Base-by-base conservation (phyloP, 2,888 invertebrate species). In the Smittia aterrima region DNA sequence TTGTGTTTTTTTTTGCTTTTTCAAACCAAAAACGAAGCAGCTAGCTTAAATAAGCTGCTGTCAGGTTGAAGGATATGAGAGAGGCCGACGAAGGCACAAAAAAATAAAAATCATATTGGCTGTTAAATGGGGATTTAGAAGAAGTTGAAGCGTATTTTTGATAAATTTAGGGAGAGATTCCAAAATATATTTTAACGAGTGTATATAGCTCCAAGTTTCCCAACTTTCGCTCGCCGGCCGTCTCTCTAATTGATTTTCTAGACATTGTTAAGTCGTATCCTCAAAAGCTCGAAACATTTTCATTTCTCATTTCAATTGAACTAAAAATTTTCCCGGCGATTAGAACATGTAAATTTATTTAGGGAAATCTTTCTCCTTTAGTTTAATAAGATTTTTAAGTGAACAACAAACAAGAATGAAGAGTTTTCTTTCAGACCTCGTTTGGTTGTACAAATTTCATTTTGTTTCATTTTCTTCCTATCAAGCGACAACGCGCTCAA, bases 61-160 rank as follows among this genome's bases (percentile, higher is more conserved):
- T n/a, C n/a, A n/a, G 32, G 2, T 47, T n/a, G 16, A 47, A 11
- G 47, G n/a, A 47, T 6, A 47, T 3, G 13, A 16, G 47, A 47
- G 47, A 47, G 16, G 16, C 47, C 58, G 22, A 58, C 25, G 53
- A 40, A 62, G 72, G 72, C 72, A 40, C 72, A 72, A 72, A 71
- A 70, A 58, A 22, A 58, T 7, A 22, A 20, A 20, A 20, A 72
- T 22, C 72, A 58, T 20, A 70, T 72, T 72, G 72, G 72, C 72
- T 72, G 72, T 72, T 62, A 54, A 72, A 62, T 38, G 58, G 70
- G 41, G 18, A 58, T 18, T 18, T 27, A 24, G 24, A 41, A 16
- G 40, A 68, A 68, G 18, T 66, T 32, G 47, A 54, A 71, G 53
- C 58, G 40, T 72, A 72, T 72, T 72, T 72, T 72, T 72, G 72